Percentiles rank a stretch among this genome's conserved stretches.
These are phyloP conservation scores for Thereuonema tuberculata DNA, from an alignment of 1,140 invertebrate genomes.

Conservation along the genomic window DNA sequence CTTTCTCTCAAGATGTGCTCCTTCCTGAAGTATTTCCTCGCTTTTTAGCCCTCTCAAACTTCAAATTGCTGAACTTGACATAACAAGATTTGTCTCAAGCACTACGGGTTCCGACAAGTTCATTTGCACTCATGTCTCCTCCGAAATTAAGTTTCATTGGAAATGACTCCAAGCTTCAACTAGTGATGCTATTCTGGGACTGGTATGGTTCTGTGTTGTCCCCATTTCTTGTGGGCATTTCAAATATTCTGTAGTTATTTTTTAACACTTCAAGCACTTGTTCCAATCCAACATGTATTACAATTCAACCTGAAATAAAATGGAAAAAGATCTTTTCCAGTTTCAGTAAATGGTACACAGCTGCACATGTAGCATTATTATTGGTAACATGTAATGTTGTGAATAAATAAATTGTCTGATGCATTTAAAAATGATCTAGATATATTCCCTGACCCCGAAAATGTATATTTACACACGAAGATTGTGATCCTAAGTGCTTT, in stretches of 20 bases:
- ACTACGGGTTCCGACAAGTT: slow-evolving; percentile 11
- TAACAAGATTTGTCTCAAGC: not conserved
- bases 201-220: slow-evolving; percentile 11
- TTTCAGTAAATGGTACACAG: no score
- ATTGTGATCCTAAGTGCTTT: no score
- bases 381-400: no score
- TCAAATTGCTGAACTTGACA: not conserved
- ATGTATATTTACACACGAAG: no score
- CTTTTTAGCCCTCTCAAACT: slow-evolving; percentile 15
- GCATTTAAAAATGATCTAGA: no score
- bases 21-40: no score
- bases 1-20: slow-evolving; percentile 12
- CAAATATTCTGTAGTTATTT: not conserved
- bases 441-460: no score
- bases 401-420: no score
- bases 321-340: not conserved
- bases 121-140: slow-evolving; percentile 13
- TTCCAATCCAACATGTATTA: slow-evolving; percentile 16
- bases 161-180: slow-evolving; percentile 16
- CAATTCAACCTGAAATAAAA: slow-evolving; percentile 1
- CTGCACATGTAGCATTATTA: no score
- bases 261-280: slow-evolving; percentile 9
- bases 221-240: slow-evolving; percentile 5
- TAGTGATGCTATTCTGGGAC: slow-evolving; percentile 13
- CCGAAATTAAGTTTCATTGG: no score